Evolutionary conservation across 1,140 invertebrate species (phyloP), one percentile per base, ranked within the genome.

Genomic region (Ectropis grisescens): DNA sequence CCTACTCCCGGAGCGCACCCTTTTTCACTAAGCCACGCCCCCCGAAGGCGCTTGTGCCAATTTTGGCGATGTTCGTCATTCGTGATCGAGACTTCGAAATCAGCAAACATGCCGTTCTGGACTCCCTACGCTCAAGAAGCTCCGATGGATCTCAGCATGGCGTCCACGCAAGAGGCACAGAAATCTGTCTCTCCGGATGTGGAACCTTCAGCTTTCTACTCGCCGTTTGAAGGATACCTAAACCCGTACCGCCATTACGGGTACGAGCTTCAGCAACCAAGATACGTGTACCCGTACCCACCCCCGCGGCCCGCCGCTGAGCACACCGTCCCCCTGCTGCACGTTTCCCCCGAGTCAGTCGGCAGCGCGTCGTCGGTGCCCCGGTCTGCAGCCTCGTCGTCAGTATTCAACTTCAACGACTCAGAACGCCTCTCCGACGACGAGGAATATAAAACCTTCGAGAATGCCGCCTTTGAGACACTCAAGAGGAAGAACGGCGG

Each of bases 401-500:
- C 9, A 10, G 8, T 11, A 22, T 14, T 19, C 1, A 40, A 33
- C 2, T 30, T 37, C 15, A 37, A 40, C 14, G 48, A 49, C 9
- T n/a, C 23, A 1, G 38, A 37, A 14, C 33, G 25, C 0, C 13
- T 47, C 5, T 30, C 37, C 19, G 40, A 34, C 11, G 44, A 47
- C 12, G 13, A 29, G 11, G 41, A 44, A 19, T 41, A 42, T 15
- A 34, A 44, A 27, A 31, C 30, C 19, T 41, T 55, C 24, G 42
- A 68, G 13, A 37, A 42, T 11, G 60, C 58, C 9, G 58, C 67
- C 0, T 16, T 71, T 3, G 16, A 47, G 24, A 58, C 58, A 1
- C 59, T 71, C 56, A 58, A 60, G 0, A 60, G 58, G 37, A 61
- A 53, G 16, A 70, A 70, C 16, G 60, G 66, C 5, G 66, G 66